Evolutionary conservation across 2,113 vertebrate genomes (phyloP).

Genomic region (Dryoscopus gambensis): DNA sequence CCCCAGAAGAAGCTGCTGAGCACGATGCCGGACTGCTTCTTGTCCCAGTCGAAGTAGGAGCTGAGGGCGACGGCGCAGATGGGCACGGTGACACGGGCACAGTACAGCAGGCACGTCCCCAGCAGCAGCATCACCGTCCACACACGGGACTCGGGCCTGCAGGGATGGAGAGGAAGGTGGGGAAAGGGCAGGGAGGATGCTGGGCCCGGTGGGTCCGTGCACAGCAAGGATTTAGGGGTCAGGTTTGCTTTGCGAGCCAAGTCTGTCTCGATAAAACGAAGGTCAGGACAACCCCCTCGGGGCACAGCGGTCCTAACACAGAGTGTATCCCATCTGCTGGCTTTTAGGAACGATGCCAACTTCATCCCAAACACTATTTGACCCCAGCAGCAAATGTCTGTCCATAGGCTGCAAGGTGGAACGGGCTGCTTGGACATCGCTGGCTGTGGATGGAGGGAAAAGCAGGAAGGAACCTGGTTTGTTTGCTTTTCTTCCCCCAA

Average conservation of each 20-base stretch:
- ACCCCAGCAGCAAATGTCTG: background rate
- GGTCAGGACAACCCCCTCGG: rapidly evolving
- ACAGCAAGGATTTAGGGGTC: rapidly evolving
- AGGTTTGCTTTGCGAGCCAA: background rate
- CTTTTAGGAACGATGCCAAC: background rate
- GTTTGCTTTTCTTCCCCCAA: background rate
- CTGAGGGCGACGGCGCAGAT: conserved; percentile 87
- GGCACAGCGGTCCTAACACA: background rate
- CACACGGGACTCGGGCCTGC: conserved; percentile 80
- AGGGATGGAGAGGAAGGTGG: background rate
- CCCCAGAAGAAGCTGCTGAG: conserved; percentile 99
- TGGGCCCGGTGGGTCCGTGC: rapidly evolving
- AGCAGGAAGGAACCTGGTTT: background rate
- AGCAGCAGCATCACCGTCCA: conserved; percentile 87
- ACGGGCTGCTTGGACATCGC: rapidly evolving
- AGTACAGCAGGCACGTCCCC: conserved; percentile 93
- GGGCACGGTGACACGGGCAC: conserved; percentile 85
- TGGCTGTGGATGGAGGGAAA: background rate
- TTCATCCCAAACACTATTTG: background rate
- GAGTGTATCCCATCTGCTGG: background rate
- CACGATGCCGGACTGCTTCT: conserved; percentile 86
- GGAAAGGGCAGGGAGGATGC: background rate
- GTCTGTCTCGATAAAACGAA: background rate
- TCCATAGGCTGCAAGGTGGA: background rate
- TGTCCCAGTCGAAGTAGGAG: conserved; percentile 87